A percentile compares a stretch with the other conserved stretches of the same genome.
These are phyloP conservation scores for Cottoperca gobio DNA, from an alignment of 2,797 vertebrate genomes.

Conservation along the genomic window DNA sequence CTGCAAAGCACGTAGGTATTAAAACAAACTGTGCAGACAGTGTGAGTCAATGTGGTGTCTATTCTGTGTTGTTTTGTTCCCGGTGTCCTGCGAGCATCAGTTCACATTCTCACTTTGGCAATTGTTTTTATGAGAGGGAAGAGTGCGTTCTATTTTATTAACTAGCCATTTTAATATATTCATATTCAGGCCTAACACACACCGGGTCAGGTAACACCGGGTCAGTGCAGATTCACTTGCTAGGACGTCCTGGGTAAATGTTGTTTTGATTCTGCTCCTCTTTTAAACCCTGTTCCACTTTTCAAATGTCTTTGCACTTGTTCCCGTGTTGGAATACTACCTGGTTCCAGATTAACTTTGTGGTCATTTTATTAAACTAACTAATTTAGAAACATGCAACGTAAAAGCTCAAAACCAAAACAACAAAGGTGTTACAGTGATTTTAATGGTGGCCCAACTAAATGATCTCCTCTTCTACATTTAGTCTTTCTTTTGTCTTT, in stretches of 20 bases:
- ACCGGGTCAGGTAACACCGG: background rate
- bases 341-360: background rate
- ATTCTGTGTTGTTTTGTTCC: background rate
- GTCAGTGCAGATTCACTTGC: background rate
- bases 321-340: background rate
- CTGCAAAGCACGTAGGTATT: background rate
- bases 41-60: background rate
- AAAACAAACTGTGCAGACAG: background rate
- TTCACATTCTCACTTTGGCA: background rate
- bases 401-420: no score
- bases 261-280: no score
- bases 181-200: no score
- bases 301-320: no score
- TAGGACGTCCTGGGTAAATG: background rate
- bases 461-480: background rate
- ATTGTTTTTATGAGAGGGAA: background rate
- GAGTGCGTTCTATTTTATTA: background rate
- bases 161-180: background rate
- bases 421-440: no score
- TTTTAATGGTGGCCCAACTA: conserved; percentile 1
- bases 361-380: background rate
- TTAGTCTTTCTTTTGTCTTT: background rate
- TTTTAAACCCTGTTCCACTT: no score
- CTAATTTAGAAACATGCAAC: background rate
- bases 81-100: background rate